Base-by-base conservation (phyloP, 2,888 invertebrate genomes). In the Euspilapteryx auroguttella region DNA sequence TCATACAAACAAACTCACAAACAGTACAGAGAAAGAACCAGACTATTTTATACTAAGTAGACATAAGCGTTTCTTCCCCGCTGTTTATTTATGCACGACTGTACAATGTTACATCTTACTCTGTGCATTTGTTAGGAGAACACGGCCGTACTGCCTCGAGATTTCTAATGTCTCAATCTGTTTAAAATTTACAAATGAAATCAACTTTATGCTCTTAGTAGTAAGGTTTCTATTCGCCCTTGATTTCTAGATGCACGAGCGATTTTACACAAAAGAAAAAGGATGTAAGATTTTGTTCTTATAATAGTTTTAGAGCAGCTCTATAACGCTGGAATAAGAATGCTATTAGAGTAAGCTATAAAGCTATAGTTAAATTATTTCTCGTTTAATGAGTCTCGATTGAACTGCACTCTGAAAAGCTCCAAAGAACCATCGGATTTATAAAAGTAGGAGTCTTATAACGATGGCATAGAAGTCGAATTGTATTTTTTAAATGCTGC, bases 121-220 rank as follows among this genome's bases (percentile, higher is more conserved):
- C 61, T 61, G 59, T 64, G 65, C 69, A 66, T 71, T 73, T 73
- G 73, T 73, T 71, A 65, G 64, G 63, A 65, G 69, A 66, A 75
- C 75, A 73, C 59, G 63, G 68, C n/a, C n/a, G n/a, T 62, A 65
- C 69, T 68, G 66, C 59, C 55, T 61, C 63, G 50, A 57, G 61
- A 61, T 68, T 69, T 73, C 73, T 73, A 75, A 75, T 66, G 75
- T 73, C 75, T 75, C 69, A 75, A 75, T 75, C 66, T 65, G 9
- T 2, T 29, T 26, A 32, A 27, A 44, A 45, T 41, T 28, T 30
- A 2, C 51, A 45, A 44, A 30, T 40, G 30, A 37, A 55, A 57
- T 42, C 40, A 61, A 53, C 27, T 1, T 0, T 1, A 2, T 14
- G 7, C n/a, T 1, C 0, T 0, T 1, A 15, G 42, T 42, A 38